phyloP scores from a whole-genome alignment of 2,113 vertebrate species.

The Rhinogobius similis region DNA sequence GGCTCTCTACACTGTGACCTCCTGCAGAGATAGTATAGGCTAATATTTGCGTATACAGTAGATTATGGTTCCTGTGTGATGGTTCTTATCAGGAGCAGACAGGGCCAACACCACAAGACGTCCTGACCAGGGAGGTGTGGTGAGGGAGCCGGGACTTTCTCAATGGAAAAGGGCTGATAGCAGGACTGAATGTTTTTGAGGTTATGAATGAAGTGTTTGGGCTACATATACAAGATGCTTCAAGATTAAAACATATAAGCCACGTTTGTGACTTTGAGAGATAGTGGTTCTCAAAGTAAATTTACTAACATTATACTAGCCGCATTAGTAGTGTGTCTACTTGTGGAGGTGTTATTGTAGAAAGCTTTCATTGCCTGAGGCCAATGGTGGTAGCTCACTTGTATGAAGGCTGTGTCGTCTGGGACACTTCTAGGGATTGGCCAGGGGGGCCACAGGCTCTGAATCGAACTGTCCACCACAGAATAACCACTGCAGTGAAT shows the following conservation, averaged over 20 bases:
- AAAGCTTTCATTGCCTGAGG: no score
- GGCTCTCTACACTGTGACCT: slow-evolving; percentile 12
- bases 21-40: slow-evolving; percentile 18
- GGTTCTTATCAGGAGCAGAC: slow-evolving; percentile 43
- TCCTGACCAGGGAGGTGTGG: slow-evolving; percentile 1
- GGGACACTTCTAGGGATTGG: no score
- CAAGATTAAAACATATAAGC: background rate
- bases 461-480: no score
- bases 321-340: background rate
- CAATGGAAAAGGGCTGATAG: background rate
- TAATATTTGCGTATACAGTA: slow-evolving; percentile 30
- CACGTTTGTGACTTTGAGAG: background rate
- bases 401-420: no score
- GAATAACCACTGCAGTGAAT: no score
- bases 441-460: no score
- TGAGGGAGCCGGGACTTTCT: background rate
- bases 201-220: background rate
- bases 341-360: no score
- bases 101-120: background rate
- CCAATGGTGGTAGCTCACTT: no score
- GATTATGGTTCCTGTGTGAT: slow-evolving; percentile 22
- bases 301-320: background rate
- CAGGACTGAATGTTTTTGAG: background rate
- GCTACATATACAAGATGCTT: background rate
- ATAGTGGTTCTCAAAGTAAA: background rate